Base-by-base conservation (phyloP, 2,888 invertebrate genomes). In the Hypomecis atomaria region DNA sequence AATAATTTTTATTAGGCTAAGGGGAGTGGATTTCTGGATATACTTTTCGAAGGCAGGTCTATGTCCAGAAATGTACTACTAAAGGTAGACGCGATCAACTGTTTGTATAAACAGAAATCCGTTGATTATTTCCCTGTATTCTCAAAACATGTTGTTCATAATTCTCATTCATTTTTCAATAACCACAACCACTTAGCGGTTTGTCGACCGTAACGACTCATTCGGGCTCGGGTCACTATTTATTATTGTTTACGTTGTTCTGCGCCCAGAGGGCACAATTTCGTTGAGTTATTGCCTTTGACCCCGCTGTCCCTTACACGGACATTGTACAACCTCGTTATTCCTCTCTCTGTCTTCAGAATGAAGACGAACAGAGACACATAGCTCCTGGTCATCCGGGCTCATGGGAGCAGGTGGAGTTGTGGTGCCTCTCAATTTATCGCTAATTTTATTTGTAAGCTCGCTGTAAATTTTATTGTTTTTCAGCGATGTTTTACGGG, bases 231-330 rank as follows among this genome's bases (percentile, higher is more conserved):
- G 82, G 84, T 85, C 83, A 82, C 82, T 85, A 85, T 83, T 84
- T 83, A 83, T 85, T 82, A 84, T 85, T 85, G 84, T 86, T 83
- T 83, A 80, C 83, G 79, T 78, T 77, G 76, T 76, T 74, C 74
- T 76, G 75, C 76, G 74, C 85, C 90, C 87, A 81, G 77, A 75
- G 89, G 91, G 90, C 82, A 82, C 87, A 84, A 88, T 90, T 87
- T 81, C 69, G 86, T 78, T 90, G 89, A 90, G 81, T 90, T 90
- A 91, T 88, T 73, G 79, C 81, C 73, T 87, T 87, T 86, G 87
- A 85, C 83, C 86, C 87, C 82, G 79, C 3, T 23, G 73, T 44
- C 50, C 42, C 59, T 53, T 45, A 48, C 37, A 59, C 59, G 49
- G 48, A 52, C 10, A 52, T 42, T 59, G 64, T 55, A 66, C 80